phyloP scores from a whole-genome alignment of 2,113 vertebrate species.

The Stomatorhinus ivindoensis region DNA sequence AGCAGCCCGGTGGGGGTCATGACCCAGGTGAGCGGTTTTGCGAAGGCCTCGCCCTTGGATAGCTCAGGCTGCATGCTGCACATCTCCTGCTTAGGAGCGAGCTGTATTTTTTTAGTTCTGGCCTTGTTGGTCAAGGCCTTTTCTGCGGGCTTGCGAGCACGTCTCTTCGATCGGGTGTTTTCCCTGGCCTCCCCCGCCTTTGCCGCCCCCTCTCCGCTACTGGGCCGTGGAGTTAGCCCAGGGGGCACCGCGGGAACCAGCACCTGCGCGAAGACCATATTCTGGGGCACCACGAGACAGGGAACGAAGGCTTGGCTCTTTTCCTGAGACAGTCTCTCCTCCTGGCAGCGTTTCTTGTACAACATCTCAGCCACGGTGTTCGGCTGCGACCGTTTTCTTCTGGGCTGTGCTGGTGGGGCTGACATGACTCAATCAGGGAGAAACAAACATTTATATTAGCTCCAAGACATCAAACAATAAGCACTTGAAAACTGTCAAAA shows the following conservation, averaged over 20 bases:
- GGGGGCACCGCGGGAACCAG: constrained; percentile 4
- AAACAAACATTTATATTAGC: neutral
- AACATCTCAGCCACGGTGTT: constrained; percentile 63
- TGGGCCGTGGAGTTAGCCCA: neutral
- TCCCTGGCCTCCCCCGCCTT: neutral
- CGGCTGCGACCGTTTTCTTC: neutral
- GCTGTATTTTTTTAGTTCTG: constrained; percentile 8
- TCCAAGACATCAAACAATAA: neutral
- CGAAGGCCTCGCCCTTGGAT: neutral
- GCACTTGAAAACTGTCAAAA: neutral
- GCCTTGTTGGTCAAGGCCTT: constrained; percentile 34
- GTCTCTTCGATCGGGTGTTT: constrained; percentile 21
- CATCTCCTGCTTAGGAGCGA: constrained; percentile 19
- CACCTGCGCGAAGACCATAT: constrained; percentile 41
- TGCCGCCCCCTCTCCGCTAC: neutral
- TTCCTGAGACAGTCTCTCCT: neutral
- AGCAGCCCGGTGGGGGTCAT: constrained; percentile 55
- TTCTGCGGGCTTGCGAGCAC: constrained; percentile 33
- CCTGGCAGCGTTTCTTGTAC: constrained; percentile 46
- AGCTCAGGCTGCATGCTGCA: neutral
- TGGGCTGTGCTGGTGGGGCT: neutral
- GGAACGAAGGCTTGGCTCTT: constrained; percentile 13
- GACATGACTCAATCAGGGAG: neutral
- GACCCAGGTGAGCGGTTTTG: constrained; percentile 54
- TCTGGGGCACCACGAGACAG: constrained; percentile 43